These are phyloP conservation scores for Drosophila antonietae DNA, from an alignment of 2,888 invertebrate species.

Conservation along the genomic window DNA sequence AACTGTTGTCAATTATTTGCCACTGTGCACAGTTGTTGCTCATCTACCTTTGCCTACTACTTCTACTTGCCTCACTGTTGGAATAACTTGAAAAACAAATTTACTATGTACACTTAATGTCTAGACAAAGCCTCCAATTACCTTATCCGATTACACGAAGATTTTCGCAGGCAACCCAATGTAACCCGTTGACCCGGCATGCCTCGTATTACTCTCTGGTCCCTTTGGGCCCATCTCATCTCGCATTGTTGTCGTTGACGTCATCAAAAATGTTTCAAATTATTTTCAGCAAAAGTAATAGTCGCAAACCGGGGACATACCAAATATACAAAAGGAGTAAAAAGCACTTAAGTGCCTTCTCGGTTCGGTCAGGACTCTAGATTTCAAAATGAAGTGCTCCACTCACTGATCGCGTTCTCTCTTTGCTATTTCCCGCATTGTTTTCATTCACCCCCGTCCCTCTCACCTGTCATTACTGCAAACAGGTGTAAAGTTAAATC, in stretches of 20 bases:
- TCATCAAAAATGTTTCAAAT: conserved; percentile 70
- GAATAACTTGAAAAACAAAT: conserved; percentile 69
- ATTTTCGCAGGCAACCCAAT: conserved; percentile 66
- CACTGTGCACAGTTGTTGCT: conserved; percentile 53
- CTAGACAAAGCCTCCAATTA: conserved; percentile 84
- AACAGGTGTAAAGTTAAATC: conserved; percentile 84
- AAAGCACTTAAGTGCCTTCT: conserved; percentile 76
- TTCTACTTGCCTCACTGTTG: conserved; percentile 22
- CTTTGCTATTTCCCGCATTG: conserved; percentile 47
- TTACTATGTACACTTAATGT: conserved; percentile 83
- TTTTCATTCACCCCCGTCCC: conserved; percentile 25
- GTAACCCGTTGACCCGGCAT: conserved; percentile 67
- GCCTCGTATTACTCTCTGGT: conserved; percentile 66
- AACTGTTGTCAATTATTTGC: neutral
- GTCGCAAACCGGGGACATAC: conserved; percentile 45
- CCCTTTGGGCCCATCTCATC: conserved; percentile 52
- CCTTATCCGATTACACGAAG: conserved; percentile 84
- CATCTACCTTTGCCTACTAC: conserved; percentile 34
- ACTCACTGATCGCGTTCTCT: conserved; percentile 34
- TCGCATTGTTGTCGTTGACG: conserved; percentile 50
- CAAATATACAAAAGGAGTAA: conserved; percentile 47
- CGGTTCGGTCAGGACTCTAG: conserved; percentile 57
- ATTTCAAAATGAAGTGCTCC: conserved; percentile 81
- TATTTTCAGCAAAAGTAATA: conserved; percentile 67
- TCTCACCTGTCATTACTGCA: conserved; percentile 29